Evolutionary conservation across 2,888 invertebrate species (phyloP).

Genomic region (Rotaria macrura): DNA sequence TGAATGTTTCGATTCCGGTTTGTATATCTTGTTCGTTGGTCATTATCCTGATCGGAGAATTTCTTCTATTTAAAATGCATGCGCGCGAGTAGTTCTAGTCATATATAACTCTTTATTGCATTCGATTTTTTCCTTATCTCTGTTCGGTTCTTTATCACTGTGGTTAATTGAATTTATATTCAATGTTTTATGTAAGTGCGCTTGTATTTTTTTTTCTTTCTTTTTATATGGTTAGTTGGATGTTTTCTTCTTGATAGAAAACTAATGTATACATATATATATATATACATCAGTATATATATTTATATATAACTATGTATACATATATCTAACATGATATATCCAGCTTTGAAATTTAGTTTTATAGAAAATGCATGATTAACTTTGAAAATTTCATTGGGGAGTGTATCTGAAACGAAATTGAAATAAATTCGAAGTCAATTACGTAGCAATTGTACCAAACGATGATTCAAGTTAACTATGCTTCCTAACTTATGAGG

Average conservation of each 20-base stretch:
- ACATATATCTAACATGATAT: background rate
- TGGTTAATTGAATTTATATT: background rate
- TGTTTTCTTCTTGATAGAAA: background rate
- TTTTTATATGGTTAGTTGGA: background rate
- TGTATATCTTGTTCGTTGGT: background rate
- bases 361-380: background rate
- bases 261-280: background rate
- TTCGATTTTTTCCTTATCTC: background rate
- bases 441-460: too few relatives aligned
- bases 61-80: background rate
- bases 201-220: background rate
- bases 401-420: too few relatives aligned
- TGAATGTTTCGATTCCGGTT: background rate
- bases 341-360: background rate
- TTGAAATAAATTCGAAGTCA: too few relatives aligned
- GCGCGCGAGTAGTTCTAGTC: background rate
- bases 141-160: background rate
- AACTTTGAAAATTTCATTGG: too few relatives aligned
- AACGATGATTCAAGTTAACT: too few relatives aligned
- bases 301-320: too few relatives aligned
- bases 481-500: too few relatives aligned
- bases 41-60: background rate
- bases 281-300: too few relatives aligned
- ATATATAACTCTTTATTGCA: background rate
- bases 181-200: background rate